Percentiles rank a stretch among this genome's conserved stretches.
These are phyloP conservation scores for Hypotaenidia okinawae DNA, from an alignment of 2,797 vertebrate species.

Conservation along the genomic window DNA sequence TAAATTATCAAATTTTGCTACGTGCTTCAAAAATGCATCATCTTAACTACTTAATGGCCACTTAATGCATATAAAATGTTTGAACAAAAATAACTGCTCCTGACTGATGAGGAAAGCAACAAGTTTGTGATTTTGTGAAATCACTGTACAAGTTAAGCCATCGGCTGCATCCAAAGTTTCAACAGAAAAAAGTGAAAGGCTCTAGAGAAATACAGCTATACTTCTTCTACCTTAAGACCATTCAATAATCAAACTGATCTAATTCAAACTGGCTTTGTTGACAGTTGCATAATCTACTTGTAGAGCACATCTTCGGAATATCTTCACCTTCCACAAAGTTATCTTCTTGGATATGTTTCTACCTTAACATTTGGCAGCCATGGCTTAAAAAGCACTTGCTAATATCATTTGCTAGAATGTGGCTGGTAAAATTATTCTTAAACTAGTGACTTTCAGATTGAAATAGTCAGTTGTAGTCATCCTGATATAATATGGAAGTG, in stretches of 20 bases:
- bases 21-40: not conserved
- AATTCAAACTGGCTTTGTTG: not conserved
- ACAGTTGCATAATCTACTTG: not conserved
- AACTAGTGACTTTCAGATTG: not conserved
- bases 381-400: not conserved
- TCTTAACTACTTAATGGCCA: not conserved
- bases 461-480: not conserved
- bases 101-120: not conserved
- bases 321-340: not conserved
- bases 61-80: not conserved
- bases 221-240: not conserved
- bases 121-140: not conserved
- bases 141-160: not conserved
- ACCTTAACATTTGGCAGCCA: not conserved
- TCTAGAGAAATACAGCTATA: not conserved
- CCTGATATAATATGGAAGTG: not conserved
- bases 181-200: not conserved
- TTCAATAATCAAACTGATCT: not conserved
- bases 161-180: rapidly evolving
- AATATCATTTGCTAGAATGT: not conserved
- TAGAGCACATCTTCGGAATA: not conserved
- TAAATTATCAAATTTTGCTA: not conserved
- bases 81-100: not conserved
- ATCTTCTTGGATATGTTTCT: not conserved
- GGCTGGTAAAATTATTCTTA: not conserved